Base-by-base conservation (phyloP, 2,888 invertebrate species). In the Luperina nickerlii region DNA sequence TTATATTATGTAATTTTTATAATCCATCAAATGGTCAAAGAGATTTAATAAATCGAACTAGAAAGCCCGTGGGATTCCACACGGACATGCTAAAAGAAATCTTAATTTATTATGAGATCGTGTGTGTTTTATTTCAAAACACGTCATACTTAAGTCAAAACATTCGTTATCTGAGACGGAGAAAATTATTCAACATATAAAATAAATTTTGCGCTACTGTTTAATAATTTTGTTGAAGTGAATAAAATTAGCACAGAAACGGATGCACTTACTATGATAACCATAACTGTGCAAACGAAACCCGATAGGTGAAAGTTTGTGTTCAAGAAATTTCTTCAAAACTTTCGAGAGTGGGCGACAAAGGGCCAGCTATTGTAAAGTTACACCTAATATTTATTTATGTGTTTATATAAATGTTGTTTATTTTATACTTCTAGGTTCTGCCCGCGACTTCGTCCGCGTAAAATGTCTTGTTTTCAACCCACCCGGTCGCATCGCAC, bases 241-340 rank as follows among this genome's bases (percentile, higher is more conserved):
- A 62, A 63, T 69, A 65, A 80, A 77, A 75, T 76, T 54, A 62
- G 60, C 27, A 32, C 62, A 45, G 24, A 57, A 81, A 66, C 51
- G 13, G n/a, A 65, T 62, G 15, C 32, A 57, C 45, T 60, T 73
- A 24, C 48, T 62, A 74, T 69, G 9, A 68, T 69, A 79, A 68
- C 51, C 7, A 68, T 18, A n/a, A 48, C 60, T 66, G 45, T 38
- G 70, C 18, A 82, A 75, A 70, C 54, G 74, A 80, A 83, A 89
- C 63, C 27, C 48, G 57, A 83, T 77, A 81, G 32, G 86, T 77
- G 89, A 88, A 89, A 88, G 83, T 32, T 72, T 65, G 42, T 54
- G 2, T 75, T 66, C 69, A 42, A 69, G 63, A 78, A 62, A 79
- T 78, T 76, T 82, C 77, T 79, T 79, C 54, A 74, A 80, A 86